Evolutionary conservation across 2,888 invertebrate genomes (phyloP).

Genomic region (Pollenia amentaria): DNA sequence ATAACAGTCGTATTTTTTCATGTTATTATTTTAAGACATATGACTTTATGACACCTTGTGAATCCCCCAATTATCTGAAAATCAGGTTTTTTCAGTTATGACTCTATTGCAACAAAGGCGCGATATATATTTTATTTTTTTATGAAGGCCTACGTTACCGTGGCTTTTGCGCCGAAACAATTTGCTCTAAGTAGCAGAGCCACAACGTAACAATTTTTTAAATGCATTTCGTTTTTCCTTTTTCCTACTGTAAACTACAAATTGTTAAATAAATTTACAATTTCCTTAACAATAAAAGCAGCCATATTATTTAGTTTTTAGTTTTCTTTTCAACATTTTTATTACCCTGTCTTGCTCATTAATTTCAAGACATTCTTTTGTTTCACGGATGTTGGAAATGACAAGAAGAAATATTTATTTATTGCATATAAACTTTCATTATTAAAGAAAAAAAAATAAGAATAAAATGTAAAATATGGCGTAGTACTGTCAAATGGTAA

Average conservation of each 20-base stretch:
- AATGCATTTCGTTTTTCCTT: background rate
- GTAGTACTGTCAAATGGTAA: conserved; percentile 57
- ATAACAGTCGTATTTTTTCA: too few relatives aligned
- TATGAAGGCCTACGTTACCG: too few relatives aligned
- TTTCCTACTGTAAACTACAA: conserved; percentile 21
- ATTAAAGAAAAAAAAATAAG: background rate
- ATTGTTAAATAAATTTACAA: conserved; percentile 54
- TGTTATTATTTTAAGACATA: too few relatives aligned
- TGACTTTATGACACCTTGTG: too few relatives aligned
- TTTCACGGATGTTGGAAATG: conserved; percentile 40
- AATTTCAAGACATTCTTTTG: conserved; percentile 57
- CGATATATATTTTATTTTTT: too few relatives aligned
- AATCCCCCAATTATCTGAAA: too few relatives aligned
- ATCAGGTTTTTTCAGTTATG: too few relatives aligned
- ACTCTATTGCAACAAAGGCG: too few relatives aligned
- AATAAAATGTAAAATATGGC: conserved; percentile 57
- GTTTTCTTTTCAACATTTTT: conserved; percentile 20
- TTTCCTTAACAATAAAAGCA: conserved; percentile 50
- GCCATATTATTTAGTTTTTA: conserved; percentile 35
- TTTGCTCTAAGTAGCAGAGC: background rate
- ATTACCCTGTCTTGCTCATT: conserved; percentile 35
- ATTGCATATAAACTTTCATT: background rate
- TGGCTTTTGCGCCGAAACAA: background rate
- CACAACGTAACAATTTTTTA: background rate
- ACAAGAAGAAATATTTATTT: conserved; percentile 31